Evolutionary conservation across 2,797 vertebrate species (phyloP).

Genomic region (Crenuchus spilurus): DNA sequence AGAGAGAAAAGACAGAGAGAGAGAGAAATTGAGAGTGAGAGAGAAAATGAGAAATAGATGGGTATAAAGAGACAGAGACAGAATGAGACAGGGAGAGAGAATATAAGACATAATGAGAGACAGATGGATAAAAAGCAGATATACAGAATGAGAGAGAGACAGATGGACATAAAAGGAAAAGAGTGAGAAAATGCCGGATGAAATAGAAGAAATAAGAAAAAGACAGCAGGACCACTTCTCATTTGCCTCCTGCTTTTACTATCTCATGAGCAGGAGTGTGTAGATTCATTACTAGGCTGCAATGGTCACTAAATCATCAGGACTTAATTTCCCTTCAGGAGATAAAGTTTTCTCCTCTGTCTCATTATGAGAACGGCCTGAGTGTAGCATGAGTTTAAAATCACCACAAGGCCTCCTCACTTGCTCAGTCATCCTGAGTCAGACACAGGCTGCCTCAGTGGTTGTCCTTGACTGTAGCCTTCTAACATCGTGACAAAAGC

Average conservation of each 20-base stretch:
- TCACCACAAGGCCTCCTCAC: background rate
- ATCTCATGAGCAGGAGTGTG: slow-evolving; percentile 36
- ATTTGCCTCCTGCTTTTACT: slow-evolving; percentile 22
- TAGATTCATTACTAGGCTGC: slow-evolving; percentile 55
- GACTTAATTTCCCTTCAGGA: slow-evolving; percentile 51
- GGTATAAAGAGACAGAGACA: background rate
- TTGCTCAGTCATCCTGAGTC: slow-evolving; percentile 25
- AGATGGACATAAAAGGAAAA: background rate
- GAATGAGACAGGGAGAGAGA: background rate
- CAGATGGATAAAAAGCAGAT: background rate
- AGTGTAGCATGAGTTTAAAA: slow-evolving; percentile 9
- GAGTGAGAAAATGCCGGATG: background rate
- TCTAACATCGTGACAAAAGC: slow-evolving; percentile 11
- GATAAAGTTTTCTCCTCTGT: slow-evolving; percentile 29
- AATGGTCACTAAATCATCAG: slow-evolving; percentile 54
- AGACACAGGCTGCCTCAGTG: slow-evolving; percentile 5
- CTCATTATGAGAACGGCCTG: slow-evolving; percentile 1
- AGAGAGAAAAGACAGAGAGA: background rate
- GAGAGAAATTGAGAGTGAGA: background rate
- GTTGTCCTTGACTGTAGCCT: slow-evolving; percentile 25
- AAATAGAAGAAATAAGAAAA: slow-evolving; percentile 1
- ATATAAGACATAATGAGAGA: background rate
- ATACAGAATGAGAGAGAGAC: too few relatives aligned
- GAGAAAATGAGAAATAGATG: background rate
- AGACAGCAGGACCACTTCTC: background rate